Evolutionary conservation across 2,797 vertebrate genomes (phyloP).

Genomic region (Setipinna tenuifilis): DNA sequence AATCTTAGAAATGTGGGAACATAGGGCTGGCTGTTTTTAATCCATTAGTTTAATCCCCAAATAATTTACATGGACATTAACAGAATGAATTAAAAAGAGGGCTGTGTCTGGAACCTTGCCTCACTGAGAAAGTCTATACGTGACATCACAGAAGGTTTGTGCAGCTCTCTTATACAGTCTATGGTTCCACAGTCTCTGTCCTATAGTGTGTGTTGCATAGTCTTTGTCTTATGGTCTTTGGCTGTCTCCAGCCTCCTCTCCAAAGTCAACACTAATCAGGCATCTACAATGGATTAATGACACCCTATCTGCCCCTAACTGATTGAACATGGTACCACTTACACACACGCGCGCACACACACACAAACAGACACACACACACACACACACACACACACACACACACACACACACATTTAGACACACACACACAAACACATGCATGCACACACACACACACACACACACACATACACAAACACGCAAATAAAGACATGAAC

Average conservation of each 20-base stretch:
- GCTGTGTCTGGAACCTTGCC: too few species aligned
- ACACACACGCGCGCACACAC: constrained; percentile 22
- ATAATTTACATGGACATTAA: too few species aligned
- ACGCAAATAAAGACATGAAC: background rate
- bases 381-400: constrained; percentile 23
- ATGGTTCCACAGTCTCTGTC: too few species aligned
- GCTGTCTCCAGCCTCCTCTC: constrained; percentile 50
- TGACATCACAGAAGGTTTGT: too few species aligned
- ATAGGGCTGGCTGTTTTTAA: too few species aligned
- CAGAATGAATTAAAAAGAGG: too few species aligned
- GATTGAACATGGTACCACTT: constrained; percentile 69
- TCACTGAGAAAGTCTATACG: too few species aligned
- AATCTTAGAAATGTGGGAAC: too few species aligned
- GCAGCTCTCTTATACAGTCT: too few species aligned
- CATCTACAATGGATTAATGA: constrained; percentile 83
- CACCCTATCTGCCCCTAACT: constrained; percentile 71
- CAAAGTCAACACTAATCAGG: constrained; percentile 83
- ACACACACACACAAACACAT: background rate
- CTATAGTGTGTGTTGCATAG: background rate
- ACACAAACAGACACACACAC: constrained; percentile 26
- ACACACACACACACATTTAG: background rate
- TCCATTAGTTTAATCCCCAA: too few species aligned
- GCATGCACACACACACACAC: background rate
- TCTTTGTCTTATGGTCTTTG: background rate
- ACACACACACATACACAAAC: background rate